These are phyloP conservation scores for Blennius ocellaris DNA, from an alignment of 2,113 vertebrate genomes.

Conservation along the genomic window DNA sequence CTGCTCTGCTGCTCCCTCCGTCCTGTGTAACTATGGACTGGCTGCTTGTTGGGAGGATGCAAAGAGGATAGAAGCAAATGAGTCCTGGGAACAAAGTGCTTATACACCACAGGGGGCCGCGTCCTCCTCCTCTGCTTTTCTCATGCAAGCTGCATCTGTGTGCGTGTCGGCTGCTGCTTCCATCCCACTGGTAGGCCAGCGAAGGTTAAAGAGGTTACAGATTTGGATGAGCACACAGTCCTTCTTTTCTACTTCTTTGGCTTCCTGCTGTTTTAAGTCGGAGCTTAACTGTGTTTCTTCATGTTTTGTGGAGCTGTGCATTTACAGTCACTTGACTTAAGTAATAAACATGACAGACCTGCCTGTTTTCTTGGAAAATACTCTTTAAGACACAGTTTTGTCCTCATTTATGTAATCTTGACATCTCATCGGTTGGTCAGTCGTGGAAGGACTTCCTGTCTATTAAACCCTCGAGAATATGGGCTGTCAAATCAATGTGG, in stretches of 20 bases:
- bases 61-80: conserved; percentile 46
- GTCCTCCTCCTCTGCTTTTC: conserved; percentile 66
- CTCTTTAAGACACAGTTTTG: background rate
- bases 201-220: conserved; percentile 56
- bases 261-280: conserved; percentile 29
- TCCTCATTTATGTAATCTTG: background rate
- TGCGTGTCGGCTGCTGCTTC: conserved; percentile 32
- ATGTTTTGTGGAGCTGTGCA: background rate
- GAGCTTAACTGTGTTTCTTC: background rate
- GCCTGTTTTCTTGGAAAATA: background rate
- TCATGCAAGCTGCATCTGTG: conserved; percentile 50
- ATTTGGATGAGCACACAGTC: conserved; percentile 39
- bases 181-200: conserved; percentile 29
- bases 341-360: background rate
- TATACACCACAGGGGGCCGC: conserved; percentile 48
- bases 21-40: background rate
- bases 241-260: conserved; percentile 19
- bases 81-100: conserved; percentile 63
- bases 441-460: background rate
- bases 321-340: background rate
- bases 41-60: conserved; percentile 16
- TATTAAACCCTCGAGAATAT: conserved; percentile 27
- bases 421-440: conserved; percentile 21
- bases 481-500: conserved; percentile 17
- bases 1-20: background rate